Percentiles rank a stretch among this genome's conserved stretches.
Evolutionary conservation across 2,888 invertebrate species (phyloP).

Genomic region (Thymelicus lineola): DNA sequence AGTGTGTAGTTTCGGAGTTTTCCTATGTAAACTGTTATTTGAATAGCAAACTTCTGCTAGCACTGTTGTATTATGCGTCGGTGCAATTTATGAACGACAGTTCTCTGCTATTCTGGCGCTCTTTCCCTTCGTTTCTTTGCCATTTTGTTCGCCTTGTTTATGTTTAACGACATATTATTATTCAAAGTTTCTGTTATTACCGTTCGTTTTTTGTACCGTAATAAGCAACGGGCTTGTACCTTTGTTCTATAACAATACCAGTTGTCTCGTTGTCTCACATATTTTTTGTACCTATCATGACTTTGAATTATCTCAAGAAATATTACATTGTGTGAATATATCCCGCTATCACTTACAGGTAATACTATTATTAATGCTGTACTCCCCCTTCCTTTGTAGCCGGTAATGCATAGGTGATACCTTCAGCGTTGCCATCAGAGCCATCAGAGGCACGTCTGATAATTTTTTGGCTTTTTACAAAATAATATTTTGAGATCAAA

Average conservation of each 20-base stretch:
- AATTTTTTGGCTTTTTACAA: too few relatives aligned
- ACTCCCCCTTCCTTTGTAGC: too few relatives aligned
- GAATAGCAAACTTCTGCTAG: conserved; percentile 21
- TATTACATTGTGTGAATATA: too few relatives aligned
- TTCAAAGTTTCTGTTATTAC: background rate
- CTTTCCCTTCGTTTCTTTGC: background rate
- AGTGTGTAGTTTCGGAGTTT: conserved; percentile 17
- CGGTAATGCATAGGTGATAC: too few relatives aligned
- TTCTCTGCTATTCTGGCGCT: background rate
- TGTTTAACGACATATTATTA: background rate
- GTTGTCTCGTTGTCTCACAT: background rate
- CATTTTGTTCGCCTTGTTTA: conserved; percentile 4
- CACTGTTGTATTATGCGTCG: conserved; percentile 19
- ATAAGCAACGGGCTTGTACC: background rate
- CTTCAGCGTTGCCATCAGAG: too few relatives aligned
- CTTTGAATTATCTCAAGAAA: too few relatives aligned
- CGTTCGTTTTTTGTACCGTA: background rate
- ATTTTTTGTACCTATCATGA: too few relatives aligned
- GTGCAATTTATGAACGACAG: conserved; percentile 18
- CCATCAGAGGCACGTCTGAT: too few relatives aligned
- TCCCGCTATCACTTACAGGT: too few relatives aligned
- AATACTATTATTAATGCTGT: too few relatives aligned
- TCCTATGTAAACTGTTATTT: conserved; percentile 21
- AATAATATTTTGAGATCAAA: too few relatives aligned
- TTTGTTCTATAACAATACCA: background rate